Base-by-base conservation (phyloP, 2,797 vertebrate genomes). In the Poeciliopsis turneri region DNA sequence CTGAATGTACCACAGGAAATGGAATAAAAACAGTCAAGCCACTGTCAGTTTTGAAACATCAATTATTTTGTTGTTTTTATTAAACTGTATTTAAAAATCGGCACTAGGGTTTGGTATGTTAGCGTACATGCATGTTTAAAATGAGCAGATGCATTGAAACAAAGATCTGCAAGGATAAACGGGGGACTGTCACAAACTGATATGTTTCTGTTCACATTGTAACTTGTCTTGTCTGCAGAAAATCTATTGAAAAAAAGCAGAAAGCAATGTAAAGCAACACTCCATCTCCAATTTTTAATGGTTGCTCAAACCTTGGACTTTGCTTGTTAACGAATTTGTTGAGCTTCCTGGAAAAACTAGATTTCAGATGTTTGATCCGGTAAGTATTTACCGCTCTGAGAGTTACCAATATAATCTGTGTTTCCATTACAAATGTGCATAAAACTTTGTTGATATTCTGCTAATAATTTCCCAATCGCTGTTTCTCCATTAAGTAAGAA, bases 251-350 rank as follows among this genome's bases (percentile, higher is more conserved):
- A 28, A 45, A 3, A 43, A 25, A 43, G n/a, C 41, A n/a, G 25
- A 28, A 70, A n/a, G 0, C 11, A 15, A 6, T 2, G 11, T 13
- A 43, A 75, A 79, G 5, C n/a, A 76, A 87, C 77, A 85, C 92
- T 93, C 90, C 90, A 95, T 94, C 85, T 95, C 92, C 94, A 94
- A 92, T 92, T 66, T 91, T 93, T 90, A 93, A 88, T 93, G 93
- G 93, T 94, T 95, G 92, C 93, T 78, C 90, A 93, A 94, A 94
- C 89, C 70, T 45, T 85, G 82, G 55, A 91, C 84, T 88, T 68
- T 86, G 76, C 81, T 85, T 78, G 75, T 90, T 90, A 91, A 88
- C 85, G 72, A 3, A 80, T 88, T 25, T 72, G 84, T 92, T 89
- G 84, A 89, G 86, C 78, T 76, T 91, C 85, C 82, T 83, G 82